These are phyloP conservation scores for Lindbergichthys nudifrons DNA, from an alignment of 2,797 vertebrate species.

Conservation along the genomic window DNA sequence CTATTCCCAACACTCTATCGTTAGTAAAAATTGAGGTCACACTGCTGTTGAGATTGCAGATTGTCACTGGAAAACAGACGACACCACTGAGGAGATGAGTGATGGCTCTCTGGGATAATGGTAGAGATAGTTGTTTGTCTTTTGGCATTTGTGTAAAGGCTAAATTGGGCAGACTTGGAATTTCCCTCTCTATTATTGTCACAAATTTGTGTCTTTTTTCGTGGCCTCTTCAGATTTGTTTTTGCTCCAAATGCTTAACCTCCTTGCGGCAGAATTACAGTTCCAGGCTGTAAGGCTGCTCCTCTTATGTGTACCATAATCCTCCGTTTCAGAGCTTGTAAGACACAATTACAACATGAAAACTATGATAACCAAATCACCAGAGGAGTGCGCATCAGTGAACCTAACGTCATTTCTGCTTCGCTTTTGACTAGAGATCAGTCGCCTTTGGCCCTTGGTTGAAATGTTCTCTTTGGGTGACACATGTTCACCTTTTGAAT, in stretches of 20 bases:
- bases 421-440: background rate
- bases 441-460: constrained; percentile 8
- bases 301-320: constrained; percentile 25
- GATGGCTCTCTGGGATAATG: constrained; percentile 40
- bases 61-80: constrained; percentile 40
- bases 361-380: constrained; percentile 28
- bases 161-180: constrained; percentile 67
- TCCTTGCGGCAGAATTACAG: constrained; percentile 30
- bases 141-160: constrained; percentile 53
- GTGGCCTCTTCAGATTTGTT: constrained; percentile 46
- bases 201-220: constrained; percentile 52
- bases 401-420: constrained; percentile 12
- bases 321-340: constrained; percentile 34
- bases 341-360: constrained; percentile 29
- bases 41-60: constrained; percentile 27
- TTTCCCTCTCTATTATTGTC: constrained; percentile 56
- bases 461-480: constrained; percentile 2
- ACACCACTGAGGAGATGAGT: constrained; percentile 23
- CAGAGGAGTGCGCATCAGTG: background rate
- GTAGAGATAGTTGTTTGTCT: constrained; percentile 46
- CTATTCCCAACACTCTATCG: constrained; percentile 5
- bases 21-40: constrained; percentile 41
- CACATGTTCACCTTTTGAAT: constrained; percentile 31
- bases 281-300: constrained; percentile 13
- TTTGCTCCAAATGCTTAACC: constrained; percentile 50